Evolutionary conservation across 2,888 invertebrate genomes (phyloP).

Genomic region (Exephanes ischioxanthus): DNA sequence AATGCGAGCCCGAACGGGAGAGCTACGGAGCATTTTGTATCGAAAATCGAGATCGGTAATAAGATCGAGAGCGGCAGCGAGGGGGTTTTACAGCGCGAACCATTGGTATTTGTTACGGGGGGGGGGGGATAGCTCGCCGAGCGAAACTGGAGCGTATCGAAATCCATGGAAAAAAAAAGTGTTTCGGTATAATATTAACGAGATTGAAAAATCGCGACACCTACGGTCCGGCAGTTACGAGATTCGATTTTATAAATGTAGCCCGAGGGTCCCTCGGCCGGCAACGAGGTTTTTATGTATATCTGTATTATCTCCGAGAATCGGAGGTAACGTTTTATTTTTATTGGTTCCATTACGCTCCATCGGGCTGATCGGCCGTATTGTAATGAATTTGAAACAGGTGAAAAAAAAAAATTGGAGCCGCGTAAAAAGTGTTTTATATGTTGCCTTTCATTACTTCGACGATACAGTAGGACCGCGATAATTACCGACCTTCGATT

Average conservation of each 20-base stretch:
- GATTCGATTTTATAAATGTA: constrained; percentile 20
- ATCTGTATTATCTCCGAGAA: constrained; percentile 9
- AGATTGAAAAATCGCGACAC: constrained; percentile 13
- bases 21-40: neutral
- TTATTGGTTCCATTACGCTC: neutral
- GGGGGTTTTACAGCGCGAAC: neutral
- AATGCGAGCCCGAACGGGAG: constrained; percentile 9
- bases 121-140: neutral
- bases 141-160: constrained; percentile 24
- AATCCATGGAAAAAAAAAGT: neutral
- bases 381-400: neutral
- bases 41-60: constrained; percentile 43
- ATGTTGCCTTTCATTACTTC: too few species aligned
- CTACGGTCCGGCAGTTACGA: neutral
- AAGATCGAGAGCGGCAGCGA: constrained; percentile 18
- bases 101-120: neutral
- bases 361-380: neutral
- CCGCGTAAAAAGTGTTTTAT: neutral
- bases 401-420: neutral
- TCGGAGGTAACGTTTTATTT: neutral
- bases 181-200: constrained; percentile 9
- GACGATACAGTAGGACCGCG: too few species aligned
- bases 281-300: neutral
- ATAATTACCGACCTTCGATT: too few species aligned
- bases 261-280: neutral